phyloP scores from a whole-genome alignment of 2,888 invertebrate genomes.

The Strigamia maritima region DNA sequence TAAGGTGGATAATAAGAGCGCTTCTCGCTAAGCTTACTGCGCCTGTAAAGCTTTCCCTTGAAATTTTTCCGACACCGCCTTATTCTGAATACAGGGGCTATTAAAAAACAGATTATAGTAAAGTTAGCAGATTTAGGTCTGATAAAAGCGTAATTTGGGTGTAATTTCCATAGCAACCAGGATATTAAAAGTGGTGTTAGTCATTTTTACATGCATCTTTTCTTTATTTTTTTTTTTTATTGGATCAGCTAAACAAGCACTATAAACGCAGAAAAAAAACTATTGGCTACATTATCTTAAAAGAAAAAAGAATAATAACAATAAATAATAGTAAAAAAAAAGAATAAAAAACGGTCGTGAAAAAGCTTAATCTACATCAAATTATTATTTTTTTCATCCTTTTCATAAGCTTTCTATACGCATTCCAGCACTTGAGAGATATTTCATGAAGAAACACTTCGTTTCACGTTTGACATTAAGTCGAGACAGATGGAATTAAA shows the following conservation, averaged over 20 bases:
- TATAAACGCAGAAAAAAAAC: not conserved
- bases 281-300: not conserved
- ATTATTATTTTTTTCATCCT: not conserved
- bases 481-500: constrained; percentile 25
- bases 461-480: constrained; percentile 23
- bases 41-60: constrained; percentile 6
- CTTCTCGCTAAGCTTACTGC: not conserved
- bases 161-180: constrained; percentile 20
- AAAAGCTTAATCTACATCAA: not conserved
- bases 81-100: not conserved
- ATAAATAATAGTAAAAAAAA: not conserved
- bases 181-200: constrained; percentile 13
- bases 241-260: not conserved
- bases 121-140: constrained; percentile 17
- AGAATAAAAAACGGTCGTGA: not conserved
- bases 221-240: not conserved
- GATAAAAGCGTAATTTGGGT: constrained; percentile 18
- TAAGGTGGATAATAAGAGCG: constrained; percentile 29
- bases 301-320: not conserved
- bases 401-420: constrained; percentile 3
- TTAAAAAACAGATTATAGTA: constrained; percentile 21
- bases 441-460: constrained; percentile 29
- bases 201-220: not conserved
- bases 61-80: not conserved
- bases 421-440: constrained; percentile 15